These are phyloP conservation scores for Microtus ochrogaster DNA, from an alignment of 2,113 vertebrate genomes.

Conservation along the genomic window DNA sequence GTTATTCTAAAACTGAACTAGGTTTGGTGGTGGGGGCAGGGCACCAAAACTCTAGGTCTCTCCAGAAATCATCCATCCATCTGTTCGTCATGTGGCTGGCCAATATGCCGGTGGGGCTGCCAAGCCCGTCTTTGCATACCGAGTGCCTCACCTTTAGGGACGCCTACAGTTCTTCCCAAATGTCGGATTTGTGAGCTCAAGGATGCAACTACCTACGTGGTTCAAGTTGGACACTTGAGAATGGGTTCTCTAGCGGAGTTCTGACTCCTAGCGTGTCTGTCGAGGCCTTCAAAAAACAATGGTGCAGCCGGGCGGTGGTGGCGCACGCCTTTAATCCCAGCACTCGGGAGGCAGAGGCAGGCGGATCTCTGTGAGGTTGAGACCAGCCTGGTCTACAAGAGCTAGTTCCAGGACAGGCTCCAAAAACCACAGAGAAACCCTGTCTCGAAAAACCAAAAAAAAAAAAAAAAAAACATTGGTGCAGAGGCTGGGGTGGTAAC, in stretches of 20 bases:
- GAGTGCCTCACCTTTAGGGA: neutral
- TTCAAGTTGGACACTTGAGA: neutral
- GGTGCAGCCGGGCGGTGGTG: too few species aligned
- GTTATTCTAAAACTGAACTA: neutral
- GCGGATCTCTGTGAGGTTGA: too few species aligned
- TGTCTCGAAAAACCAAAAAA: too few species aligned
- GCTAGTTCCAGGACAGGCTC: too few species aligned
- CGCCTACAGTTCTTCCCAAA: fast-evolving
- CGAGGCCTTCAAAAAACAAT: neutral
- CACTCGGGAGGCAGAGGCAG: too few species aligned
- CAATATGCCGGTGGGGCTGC: neutral
- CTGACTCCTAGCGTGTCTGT: fast-evolving
- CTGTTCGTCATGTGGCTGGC: fast-evolving
- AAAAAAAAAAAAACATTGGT: too few species aligned
- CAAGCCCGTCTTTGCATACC: fast-evolving
- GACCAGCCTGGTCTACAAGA: too few species aligned
- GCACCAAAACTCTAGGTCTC: neutral
- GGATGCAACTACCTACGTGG: fast-evolving
- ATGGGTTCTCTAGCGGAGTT: neutral
- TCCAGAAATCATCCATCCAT: neutral
- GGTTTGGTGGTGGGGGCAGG: fast-evolving
- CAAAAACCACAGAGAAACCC: too few species aligned
- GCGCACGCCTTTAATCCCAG: too few species aligned
- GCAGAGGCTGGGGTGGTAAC: neutral
- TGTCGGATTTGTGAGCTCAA: neutral